Evolutionary conservation across 2,113 vertebrate species (phyloP).

Genomic region (Cinclus mexicanus): DNA sequence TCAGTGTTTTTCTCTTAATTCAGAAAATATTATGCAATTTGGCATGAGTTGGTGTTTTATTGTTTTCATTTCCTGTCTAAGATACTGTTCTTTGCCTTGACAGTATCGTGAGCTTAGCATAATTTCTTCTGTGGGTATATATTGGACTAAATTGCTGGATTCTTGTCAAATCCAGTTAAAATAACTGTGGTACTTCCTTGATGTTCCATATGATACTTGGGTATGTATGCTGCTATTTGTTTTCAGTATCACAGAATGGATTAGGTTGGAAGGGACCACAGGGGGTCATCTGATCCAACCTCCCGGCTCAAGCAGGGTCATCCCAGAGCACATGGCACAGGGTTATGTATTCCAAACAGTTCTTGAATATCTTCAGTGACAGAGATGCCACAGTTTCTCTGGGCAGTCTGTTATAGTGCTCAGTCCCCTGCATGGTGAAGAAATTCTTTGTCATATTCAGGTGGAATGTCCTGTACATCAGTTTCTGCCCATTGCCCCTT

Average conservation of each 20-base stretch:
- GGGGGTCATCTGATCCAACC: not conserved
- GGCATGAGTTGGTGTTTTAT: not conserved
- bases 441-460: not conserved
- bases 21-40: not conserved
- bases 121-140: not conserved
- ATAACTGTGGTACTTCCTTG: not conserved
- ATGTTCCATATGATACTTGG: not conserved
- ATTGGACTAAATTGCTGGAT: not conserved
- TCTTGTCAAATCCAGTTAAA: not conserved
- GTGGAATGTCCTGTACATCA: not conserved
- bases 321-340: not conserved
- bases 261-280: not conserved
- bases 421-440: not conserved
- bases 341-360: not conserved
- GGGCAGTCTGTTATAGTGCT: not conserved
- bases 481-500: not conserved
- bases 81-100: not conserved
- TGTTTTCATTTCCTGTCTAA: not conserved
- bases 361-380: not conserved
- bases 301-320: not conserved
- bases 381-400: not conserved
- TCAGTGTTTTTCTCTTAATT: not conserved
- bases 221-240: not conserved
- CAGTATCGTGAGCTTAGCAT: accelerated
- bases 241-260: not conserved